Evolutionary conservation across 1,140 invertebrate genomes (phyloP), one percentile per base, ranked within the genome.

Genomic region (Brachionus manjavacas): DNA sequence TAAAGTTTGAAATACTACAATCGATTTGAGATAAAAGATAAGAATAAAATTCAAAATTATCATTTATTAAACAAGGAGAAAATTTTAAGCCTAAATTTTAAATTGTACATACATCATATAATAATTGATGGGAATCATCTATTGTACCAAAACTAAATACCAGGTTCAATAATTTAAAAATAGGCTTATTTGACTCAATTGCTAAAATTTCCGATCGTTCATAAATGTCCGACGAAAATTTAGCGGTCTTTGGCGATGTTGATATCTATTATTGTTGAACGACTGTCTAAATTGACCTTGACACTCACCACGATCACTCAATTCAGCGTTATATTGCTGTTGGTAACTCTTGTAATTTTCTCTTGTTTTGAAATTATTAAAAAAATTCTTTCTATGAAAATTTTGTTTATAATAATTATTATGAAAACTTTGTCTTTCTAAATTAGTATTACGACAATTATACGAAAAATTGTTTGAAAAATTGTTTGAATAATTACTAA

Each of bases 141-240:
- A 64, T n/a, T 64, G 11, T 64, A n/a, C 60, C 60, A 64, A n/a
- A 64, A 64, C 60, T 64, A 64, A 64, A 64, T 20, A 64, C 60
- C 16, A 64, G 25, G 16, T 64, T 64, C 3, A n/a, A 20, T 64
- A 64, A 11, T 64, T 64, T 64, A 64, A 64, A 64, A 64, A 64
- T 64, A 12, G 60, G 60, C 16, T 64, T 64, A n/a, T 64, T 20
- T 64, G 60, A 64, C 11, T n/a, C 60, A n/a, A 64, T 12, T 12
- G 11, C 25, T 23, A 64, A 20, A n/a, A 20, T 64, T 64, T 64
- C 12, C 1, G 16, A 2, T 20, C 12, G 16, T 64, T 64, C 12
- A 64, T 64, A 64, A n/a, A 20, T 9, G 60, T 64, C 60, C 8
- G 11, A 12, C 60, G 60, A 64, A 64, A 64, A 64, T 64, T 64